Base-by-base conservation (phyloP, 2,888 invertebrate species). In the Mythimna vitellina region DNA sequence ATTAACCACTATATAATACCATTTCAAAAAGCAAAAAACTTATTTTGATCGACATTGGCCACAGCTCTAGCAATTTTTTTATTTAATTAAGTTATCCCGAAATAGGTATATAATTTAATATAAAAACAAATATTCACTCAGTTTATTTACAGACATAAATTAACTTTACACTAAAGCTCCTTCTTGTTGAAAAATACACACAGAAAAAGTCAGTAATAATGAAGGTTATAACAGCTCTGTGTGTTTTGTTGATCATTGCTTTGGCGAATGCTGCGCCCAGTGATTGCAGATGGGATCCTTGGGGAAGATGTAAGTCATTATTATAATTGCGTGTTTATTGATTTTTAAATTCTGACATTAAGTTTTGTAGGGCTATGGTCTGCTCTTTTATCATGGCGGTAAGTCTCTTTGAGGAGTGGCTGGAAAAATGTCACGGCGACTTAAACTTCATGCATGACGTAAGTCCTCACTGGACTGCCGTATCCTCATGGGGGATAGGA, bases 281-380 rank as follows among this genome's bases (percentile, higher is more conserved):
- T 29, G 25, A 3, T 29, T 56, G 54, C 17, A 5, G 17, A 8
- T 56, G 1, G 0, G 54, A 3, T 17, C 54, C 54, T 7, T 56
- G 54, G 54, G 54, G 54, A 56, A 29, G 17, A 29, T 29, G 54
- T 56, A 56, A 56, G 54, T 56, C 46, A 46, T 46, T 17, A 46
- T 14, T 42, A 42, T 42, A 42, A 42, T 3, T 42, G 38, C 10
- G 0, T 8, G 10, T 38, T 9, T 38, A 9, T 38, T 38, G 7
- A 35, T 51, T 1, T 1, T n/a, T n/a, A n/a, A 8, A 51, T 17
- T 46, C 46, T 6, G 10, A 38, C 38, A 38, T 38, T 2, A 38
- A 38, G 38, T 38, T 38, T 35, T 35, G 35, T 35, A 10, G 9
- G 38, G 1, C 38, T 12, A 38, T 12, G 12, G 42, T 42, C 42